Evolutionary conservation across 2,113 vertebrate genomes (phyloP), one percentile per base, ranked within the genome.

Genomic region (Burhinus oedicnemus): DNA sequence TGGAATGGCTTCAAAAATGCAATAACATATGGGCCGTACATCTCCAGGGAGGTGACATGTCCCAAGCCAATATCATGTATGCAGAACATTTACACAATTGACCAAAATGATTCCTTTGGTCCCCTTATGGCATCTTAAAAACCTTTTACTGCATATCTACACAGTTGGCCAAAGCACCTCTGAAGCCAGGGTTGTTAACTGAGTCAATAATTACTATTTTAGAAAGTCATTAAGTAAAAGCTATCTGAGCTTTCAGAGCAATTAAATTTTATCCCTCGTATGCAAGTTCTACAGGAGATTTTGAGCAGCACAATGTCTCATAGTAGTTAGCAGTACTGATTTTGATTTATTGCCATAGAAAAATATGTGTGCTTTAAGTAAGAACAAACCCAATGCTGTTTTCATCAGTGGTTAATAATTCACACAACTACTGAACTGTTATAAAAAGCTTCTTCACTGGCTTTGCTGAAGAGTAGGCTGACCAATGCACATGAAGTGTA

Each of bases 131-230:
- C 45, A 90, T 75, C 85, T 91, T 74, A 58, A 82, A 94, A 88
- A 40, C 8, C 15, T 25, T 49, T 92, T 71, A 38, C 42, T 92
- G 44, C n/a, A 18, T 83, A 52, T 79, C 75, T 92, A 83, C 16
- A 75, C 61, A 69, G 86, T 13, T 92, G 68, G 54, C 27, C 36
- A 74, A 95, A 95, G 81, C 38, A 93, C 65, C 52, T 92, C 26
- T 29, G 91, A 93, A 96, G 42, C 14, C 68, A 72, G 54, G 34
- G 29, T 38, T 77, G 71, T 74, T 96, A 96, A 93, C 44, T 85
- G 85, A 89, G 52, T 89, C 74, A 95, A 90, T 94, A 97, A 94
- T 95, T 87, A 74, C 78, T 92, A 45, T 82, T 97, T 95, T 66
- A 82, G 95, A 96, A 95, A 88, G 32, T 90, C 87, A 71, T 97